Evolutionary conservation across 2,113 vertebrate species (phyloP), one percentile per base, ranked within the genome.

Genomic region (Telmatochromis brachygnathus): DNA sequence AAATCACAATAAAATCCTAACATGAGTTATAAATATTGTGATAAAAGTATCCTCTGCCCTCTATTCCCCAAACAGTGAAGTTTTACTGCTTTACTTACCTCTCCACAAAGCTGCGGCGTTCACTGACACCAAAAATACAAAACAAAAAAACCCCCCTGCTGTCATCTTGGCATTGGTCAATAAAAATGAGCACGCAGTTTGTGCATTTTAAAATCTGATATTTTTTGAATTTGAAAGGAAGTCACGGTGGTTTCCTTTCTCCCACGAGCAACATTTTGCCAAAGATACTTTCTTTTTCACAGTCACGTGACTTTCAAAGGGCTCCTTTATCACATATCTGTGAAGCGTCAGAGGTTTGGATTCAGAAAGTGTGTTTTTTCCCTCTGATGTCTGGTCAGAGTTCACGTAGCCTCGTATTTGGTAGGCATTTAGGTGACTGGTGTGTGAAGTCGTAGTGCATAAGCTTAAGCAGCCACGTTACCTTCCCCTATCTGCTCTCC

Each of bases 101-200:
- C 42, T 75, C 13, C 9, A 49, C 42, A 75, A 49, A 45, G 42
- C 23, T 75, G 23, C 1, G 14, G 42, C 3, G 1, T 17, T 75
- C 42, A 49, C 26, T 26, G n/a, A 70, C 70, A 47, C 9, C 4
- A 62, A 35, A 62, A 33, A 62, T 11, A 62, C 30, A 62, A 62
- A 62, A 47, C 21, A 28, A 28, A 47, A 68, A 73, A 2, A 0
- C 0, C 0, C 6, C 13, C 4, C 9, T 35, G 39, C 23, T 75
- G 23, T 4, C 2, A 75, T 28, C 39, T 75, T 75, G 14, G 9
- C 14, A 47, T 47, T 73, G 42, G 15, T 77, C 70, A 77, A 19
- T 77, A 28, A 11, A 73, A 49, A 28, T 28, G 26, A 65, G 60
- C 30, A 35, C 17, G 15, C 42, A 75, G 15, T 30, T 75, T 19